Evolutionary conservation across 2,888 invertebrate species (phyloP), one percentile per base, ranked within the genome.

Genomic region (Malthinus seriepunctatus): DNA sequence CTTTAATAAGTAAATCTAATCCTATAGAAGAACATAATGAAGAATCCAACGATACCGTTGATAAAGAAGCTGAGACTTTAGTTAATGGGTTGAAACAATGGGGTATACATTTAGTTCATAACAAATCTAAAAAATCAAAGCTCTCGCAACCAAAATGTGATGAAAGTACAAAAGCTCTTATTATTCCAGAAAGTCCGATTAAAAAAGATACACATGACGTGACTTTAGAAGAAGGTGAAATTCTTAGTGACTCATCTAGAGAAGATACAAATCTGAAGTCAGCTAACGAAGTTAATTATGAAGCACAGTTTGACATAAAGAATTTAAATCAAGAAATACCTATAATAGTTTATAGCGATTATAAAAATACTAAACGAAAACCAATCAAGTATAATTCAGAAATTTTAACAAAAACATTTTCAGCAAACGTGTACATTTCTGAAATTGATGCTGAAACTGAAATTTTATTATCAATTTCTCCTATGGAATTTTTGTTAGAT

Each of bases 61-160:
- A 73, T 61, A 50, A 62, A 34, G 71, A 73, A 60, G 71, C 72
- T 0, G 69, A 73, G 45, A 69, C 68, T 39, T 55, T 76, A 31
- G 71, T 77, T 2, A 67, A 71, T 55, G 74, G 67, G 42, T 63
- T 77, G 38, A 73, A 73, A 54, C 71, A 76, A 59, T 62, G 76
- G 44, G 78, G 78, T 3, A 77, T 78, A 45, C 73, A 74, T 67
- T 67, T 78, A 35, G 63, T 77, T 47, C 75, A 70, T 1, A 76
- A 76, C 14, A 57, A 57, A 34, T n/a, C 32, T 23, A 7, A 23
- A 23, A 23, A 23, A 23, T 5, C 5, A 5, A 23, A 23, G 23
- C 23, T n/a, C 33, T 33, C 33, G 33, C 33, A 33, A 8, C 8
- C 2, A 35, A 35, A 35, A 35, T 10, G 3, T 10, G 10, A 10